These are phyloP conservation scores for Brassicogethes aeneus DNA, from an alignment of 2,888 invertebrate genomes.

Conservation along the genomic window DNA sequence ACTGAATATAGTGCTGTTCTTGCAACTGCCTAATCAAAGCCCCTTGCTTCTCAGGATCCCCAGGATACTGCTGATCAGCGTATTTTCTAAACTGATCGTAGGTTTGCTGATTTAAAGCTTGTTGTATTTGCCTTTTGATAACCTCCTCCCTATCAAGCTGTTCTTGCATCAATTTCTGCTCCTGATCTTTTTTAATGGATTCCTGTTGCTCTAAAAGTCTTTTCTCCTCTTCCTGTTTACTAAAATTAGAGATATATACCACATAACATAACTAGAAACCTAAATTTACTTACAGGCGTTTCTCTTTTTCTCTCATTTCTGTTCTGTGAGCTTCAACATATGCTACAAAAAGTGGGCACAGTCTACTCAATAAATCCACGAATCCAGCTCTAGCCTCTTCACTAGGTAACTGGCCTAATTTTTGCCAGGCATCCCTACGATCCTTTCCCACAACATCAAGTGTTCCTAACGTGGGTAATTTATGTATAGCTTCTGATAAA, in stretches of 20 bases:
- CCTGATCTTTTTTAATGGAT: slow-evolving; percentile 51
- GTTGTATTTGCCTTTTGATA: slow-evolving; percentile 77
- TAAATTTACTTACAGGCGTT: slow-evolving; percentile 43
- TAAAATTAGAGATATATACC: slow-evolving; percentile 11
- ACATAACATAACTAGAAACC: not conserved
- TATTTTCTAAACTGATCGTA: slow-evolving; percentile 82
- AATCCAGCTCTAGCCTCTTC: slow-evolving; percentile 90
- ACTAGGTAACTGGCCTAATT: slow-evolving; percentile 74
- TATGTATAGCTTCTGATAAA: slow-evolving; percentile 57
- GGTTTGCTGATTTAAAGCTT: slow-evolving; percentile 92
- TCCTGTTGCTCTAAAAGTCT: slow-evolving; percentile 50
- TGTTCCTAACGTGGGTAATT: slow-evolving; percentile 74
- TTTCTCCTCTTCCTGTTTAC: slow-evolving; percentile 49
- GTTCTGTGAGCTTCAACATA: slow-evolving; percentile 86
- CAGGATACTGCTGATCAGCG: slow-evolving; percentile 88
- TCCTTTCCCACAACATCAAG: slow-evolving; percentile 93
- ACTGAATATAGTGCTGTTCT: slow-evolving; percentile 98
- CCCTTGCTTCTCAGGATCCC: slow-evolving; percentile 84
- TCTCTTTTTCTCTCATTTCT: slow-evolving; percentile 72
- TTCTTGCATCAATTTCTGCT: slow-evolving; percentile 55
- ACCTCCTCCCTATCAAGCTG: slow-evolving; percentile 54
- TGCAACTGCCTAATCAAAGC: slow-evolving; percentile 89
- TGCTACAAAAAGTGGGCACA: slow-evolving; percentile 85
- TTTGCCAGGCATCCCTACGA: slow-evolving; percentile 87
- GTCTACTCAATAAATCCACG: slow-evolving; percentile 72